Evolutionary conservation across 2,113 vertebrate species (phyloP).

Genomic region (Odontesthes bonariensis): DNA sequence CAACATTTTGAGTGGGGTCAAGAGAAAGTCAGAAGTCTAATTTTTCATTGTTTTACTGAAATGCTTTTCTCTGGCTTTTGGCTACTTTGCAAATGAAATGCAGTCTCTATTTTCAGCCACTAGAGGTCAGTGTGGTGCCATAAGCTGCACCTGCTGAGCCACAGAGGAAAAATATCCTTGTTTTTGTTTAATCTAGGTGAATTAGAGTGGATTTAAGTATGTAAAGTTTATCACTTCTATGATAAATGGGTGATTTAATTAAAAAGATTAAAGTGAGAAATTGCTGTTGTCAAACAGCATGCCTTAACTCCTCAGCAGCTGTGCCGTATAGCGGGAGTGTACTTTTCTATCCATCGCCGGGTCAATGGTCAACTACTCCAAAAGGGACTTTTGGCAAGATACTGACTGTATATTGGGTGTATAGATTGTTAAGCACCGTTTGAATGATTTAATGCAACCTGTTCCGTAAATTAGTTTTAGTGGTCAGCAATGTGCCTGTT

Average conservation of each 20-base stretch:
- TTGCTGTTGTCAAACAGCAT: too few species aligned
- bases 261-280: not conserved
- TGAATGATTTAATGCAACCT: too few species aligned
- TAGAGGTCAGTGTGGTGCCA: slow-evolving; percentile 61
- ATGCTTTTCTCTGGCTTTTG: not conserved
- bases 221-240: not conserved
- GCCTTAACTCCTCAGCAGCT: too few species aligned
- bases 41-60: not conserved
- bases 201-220: not conserved
- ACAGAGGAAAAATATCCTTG: not conserved
- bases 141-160: not conserved
- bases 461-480: too few species aligned
- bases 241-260: not conserved
- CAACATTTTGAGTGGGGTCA: not conserved
- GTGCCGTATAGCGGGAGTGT: too few species aligned
- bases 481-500: too few species aligned
- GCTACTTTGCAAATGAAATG: not conserved
- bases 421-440: too few species aligned
- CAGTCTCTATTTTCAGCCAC: slow-evolving; percentile 50
- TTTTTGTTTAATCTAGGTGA: not conserved
- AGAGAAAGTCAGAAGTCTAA: not conserved
- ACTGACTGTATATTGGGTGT: too few species aligned
- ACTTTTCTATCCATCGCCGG: too few species aligned
- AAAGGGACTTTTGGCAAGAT: too few species aligned
- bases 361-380: too few species aligned